Base-by-base conservation (phyloP, 1,140 invertebrate species). In the Stegodyphus mimosarum region DNA sequence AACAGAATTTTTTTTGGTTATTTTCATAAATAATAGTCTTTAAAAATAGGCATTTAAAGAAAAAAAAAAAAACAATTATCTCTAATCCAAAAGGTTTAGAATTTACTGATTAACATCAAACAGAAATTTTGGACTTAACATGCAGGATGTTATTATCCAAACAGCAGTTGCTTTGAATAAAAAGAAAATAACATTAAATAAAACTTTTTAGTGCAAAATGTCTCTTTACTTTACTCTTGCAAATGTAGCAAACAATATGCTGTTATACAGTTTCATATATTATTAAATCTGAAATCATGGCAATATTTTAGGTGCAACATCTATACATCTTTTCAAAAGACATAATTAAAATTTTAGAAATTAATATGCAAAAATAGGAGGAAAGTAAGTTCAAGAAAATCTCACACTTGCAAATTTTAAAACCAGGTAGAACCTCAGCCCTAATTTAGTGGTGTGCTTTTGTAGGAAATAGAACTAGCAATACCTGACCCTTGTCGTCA, bases 401-500 rank as follows among this genome's bases (percentile, higher is more conserved):
- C 13, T 15, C 63, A 13, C 17, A 15, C 17, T 64, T 64, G 6
- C 15, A 15, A 33, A 33, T 3, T 33, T 33, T 33, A 33, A 33
- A n/a, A 60, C 64, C 81, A 84, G 81, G 81, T 84, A 84, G 81
- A 76, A 84, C 81, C 81, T 84, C 33, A 33, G 33, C 33, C 73
- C 63, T 71, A 13, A 33, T 60, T 60, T n/a, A 15, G 64, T 60
- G 55, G 15, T 60, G 15, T 69, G 17, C 17, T 10, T 9, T 17
- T 17, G 15, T 84, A 86, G 50, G 86, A 77, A 69, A 78, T 51
- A 72, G 69, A 87, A 87, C n/a, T 67, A 76, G 52, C 17, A 81
- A 92, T 96, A 97, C 96, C 96, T 97, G 96, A 94, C 95, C 95
- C 93, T 95, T 95, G 91, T 95, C 95, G 93, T 97, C 96, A 93